Evolutionary conservation across 2,113 vertebrate genomes (phyloP).

Genomic region (Phalacrocorax brasilianus): DNA sequence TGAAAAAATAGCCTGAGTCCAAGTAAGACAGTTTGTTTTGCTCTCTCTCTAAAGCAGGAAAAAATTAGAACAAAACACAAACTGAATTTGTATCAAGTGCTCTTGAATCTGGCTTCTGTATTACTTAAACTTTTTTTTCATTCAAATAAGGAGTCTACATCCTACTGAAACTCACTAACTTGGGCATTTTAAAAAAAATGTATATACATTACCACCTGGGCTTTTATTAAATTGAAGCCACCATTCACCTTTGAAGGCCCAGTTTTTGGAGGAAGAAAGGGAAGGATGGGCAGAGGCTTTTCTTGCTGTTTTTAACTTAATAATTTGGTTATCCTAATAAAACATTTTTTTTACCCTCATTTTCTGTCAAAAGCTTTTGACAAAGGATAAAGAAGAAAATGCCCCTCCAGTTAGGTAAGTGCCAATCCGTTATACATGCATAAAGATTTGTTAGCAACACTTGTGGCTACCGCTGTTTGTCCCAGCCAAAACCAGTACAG

Average conservation of each 20-base stretch:
- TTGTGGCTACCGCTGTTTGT: not conserved
- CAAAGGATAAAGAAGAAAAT: not conserved
- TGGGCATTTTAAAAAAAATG: not conserved
- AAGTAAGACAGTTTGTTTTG: not conserved
- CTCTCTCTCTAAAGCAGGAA: not conserved
- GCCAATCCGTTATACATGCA: not conserved
- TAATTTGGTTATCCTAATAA: not conserved
- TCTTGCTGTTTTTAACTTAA: not conserved
- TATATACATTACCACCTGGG: not conserved
- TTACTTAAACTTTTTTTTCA: not conserved
- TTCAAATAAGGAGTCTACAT: not conserved
- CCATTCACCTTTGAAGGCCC: not conserved
- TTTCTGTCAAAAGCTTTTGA: not conserved
- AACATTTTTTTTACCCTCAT: not conserved
- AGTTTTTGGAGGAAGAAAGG: not conserved
- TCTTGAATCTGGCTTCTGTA: not conserved
- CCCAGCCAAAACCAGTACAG: too few species aligned
- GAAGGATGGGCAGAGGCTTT: not conserved
- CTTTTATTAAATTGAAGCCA: not conserved
- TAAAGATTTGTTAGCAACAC: not conserved
- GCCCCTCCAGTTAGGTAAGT: not conserved
- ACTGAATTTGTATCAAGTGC: not conserved
- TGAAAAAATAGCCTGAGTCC: not conserved
- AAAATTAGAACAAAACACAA: not conserved
- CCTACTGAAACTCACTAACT: not conserved